Evolutionary conservation across 2,113 vertebrate species (phyloP).

Genomic region (Lathamus discolor): DNA sequence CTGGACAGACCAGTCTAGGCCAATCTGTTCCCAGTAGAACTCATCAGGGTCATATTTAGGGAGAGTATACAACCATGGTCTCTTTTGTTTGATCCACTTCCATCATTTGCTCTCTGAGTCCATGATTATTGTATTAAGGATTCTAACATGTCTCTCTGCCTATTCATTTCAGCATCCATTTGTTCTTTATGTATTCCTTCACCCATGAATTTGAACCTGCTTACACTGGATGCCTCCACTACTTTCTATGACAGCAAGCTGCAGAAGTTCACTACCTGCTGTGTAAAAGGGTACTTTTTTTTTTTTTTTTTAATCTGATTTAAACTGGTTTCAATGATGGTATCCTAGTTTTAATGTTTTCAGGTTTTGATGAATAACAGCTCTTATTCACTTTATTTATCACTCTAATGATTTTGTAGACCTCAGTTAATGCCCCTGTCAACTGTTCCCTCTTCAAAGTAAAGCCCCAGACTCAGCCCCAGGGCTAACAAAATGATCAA

Average conservation of each 20-base stretch:
- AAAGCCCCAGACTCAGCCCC: background rate
- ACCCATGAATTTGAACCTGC: background rate
- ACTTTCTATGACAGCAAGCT: background rate
- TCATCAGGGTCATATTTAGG: background rate
- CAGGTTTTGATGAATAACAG: background rate
- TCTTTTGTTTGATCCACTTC: background rate
- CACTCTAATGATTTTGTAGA: background rate
- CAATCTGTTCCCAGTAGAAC: rapidly evolving
- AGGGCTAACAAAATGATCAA: background rate
- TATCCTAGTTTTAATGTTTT: background rate
- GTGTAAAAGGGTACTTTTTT: background rate
- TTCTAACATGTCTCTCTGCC: background rate
- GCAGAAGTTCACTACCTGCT: background rate
- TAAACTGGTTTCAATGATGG: background rate
- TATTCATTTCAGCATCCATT: background rate
- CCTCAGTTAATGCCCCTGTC: background rate
- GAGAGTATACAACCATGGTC: rapidly evolving
- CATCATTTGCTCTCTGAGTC: background rate
- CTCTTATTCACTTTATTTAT: background rate
- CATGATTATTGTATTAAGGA: background rate
- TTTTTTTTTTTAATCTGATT: background rate
- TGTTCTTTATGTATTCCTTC: background rate
- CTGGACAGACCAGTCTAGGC: background rate
- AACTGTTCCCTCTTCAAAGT: background rate
- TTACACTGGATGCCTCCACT: background rate